phyloP scores from a whole-genome alignment of 2,113 vertebrate genomes.

The Myiozetetes cayanensis region DNA sequence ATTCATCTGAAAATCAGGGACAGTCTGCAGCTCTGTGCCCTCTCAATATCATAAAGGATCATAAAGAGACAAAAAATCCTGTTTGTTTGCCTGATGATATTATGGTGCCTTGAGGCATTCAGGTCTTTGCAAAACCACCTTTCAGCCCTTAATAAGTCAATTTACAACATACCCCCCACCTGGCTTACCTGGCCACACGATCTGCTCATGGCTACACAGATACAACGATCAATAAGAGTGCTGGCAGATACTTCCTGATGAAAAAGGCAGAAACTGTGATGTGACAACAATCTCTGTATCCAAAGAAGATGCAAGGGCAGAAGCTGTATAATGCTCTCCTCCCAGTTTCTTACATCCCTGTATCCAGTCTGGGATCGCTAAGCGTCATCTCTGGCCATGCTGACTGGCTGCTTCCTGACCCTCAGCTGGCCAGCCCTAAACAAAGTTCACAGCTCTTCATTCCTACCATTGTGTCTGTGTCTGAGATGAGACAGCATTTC shows the following conservation, averaged over 20 bases:
- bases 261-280: not conserved
- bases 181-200: not conserved
- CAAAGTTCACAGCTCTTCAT: not conserved
- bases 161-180: not conserved
- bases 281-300: not conserved
- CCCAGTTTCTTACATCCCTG: not conserved
- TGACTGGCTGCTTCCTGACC: not conserved
- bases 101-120: not conserved
- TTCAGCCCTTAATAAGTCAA: not conserved
- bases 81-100: not conserved
- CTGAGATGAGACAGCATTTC: not conserved
- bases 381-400: not conserved
- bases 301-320: not conserved
- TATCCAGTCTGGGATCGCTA: not conserved
- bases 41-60: not conserved
- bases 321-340: not conserved
- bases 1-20: slow-evolving; percentile 18
- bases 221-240: not conserved
- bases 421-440: not conserved
- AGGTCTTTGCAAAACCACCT: not conserved
- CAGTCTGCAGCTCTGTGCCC: not conserved
- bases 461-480: not conserved
- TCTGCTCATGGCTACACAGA: not conserved
- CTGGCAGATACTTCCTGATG: not conserved
- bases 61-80: not conserved